Conservation (phyloP, 2,113 vertebrate species). For the Phocoena sinus region DNA sequence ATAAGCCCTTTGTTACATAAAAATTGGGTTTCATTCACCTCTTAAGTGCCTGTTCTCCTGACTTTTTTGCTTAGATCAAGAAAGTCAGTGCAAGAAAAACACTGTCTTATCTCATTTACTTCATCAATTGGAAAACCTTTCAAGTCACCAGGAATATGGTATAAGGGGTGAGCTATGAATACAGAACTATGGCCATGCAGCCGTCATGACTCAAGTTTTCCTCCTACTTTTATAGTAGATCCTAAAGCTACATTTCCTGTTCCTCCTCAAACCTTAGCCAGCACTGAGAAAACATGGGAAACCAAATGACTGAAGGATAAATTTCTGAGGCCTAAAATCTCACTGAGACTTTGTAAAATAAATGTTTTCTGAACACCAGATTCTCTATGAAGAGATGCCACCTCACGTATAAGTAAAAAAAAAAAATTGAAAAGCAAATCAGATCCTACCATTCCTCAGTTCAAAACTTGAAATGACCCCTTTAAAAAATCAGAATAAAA, state of each 20-base stretch:
- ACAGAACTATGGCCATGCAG: background rate
- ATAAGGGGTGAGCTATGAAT: background rate
- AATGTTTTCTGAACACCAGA: background rate
- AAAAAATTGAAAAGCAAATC: background rate
- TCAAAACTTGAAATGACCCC: background rate
- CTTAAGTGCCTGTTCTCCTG: background rate
- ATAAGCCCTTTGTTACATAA: background rate
- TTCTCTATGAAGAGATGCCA: background rate
- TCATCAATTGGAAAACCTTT: background rate
- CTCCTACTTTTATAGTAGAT: background rate
- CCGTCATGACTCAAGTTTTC: background rate
- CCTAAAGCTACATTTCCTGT: background rate
- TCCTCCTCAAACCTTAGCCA: background rate
- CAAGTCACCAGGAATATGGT: background rate
- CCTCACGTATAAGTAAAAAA: background rate
- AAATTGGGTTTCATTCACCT: background rate
- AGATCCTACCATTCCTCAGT: background rate
- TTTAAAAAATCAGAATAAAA: background rate
- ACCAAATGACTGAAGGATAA: background rate
- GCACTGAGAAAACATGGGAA: background rate
- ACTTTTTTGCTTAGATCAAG: background rate
- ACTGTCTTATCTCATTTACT: background rate
- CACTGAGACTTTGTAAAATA: background rate
- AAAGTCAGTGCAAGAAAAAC: background rate
- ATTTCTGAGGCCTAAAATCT: background rate